These are phyloP conservation scores for Oncorhynchus keta DNA, from an alignment of 2,113 vertebrate genomes.

Conservation along the genomic window DNA sequence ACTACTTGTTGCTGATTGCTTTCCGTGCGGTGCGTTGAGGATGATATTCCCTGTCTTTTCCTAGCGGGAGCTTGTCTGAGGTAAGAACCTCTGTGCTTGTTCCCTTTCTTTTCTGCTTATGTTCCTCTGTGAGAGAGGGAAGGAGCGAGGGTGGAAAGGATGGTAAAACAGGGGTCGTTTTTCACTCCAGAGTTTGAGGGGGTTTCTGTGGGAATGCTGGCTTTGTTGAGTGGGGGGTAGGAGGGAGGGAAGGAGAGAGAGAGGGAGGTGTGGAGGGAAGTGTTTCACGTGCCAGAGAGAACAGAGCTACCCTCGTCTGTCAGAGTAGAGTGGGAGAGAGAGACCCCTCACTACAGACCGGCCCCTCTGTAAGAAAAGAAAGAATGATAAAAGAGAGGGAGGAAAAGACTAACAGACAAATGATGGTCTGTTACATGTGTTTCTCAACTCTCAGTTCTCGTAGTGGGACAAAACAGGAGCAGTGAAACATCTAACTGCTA, in stretches of 20 bases:
- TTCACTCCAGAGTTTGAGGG: background rate
- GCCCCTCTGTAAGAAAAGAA: background rate
- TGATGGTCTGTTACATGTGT: background rate
- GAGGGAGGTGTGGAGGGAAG: constrained; percentile 45
- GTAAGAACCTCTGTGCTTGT: constrained; percentile 46
- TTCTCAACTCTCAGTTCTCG: background rate
- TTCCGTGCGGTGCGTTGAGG: constrained; percentile 40
- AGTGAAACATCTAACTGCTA: background rate
- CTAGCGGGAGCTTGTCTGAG: constrained; percentile 61
- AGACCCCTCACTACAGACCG: background rate
- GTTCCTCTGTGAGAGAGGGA: background rate
- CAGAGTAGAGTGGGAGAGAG: constrained; percentile 19
- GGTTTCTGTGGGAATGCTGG: constrained; percentile 30
- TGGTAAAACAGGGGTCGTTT: background rate
- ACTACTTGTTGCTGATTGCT: constrained; percentile 76
- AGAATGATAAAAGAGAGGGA: background rate
- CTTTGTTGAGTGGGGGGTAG: constrained; percentile 41
- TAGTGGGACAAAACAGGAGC: background rate
- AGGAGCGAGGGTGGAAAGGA: background rate
- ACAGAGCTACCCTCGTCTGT: constrained; percentile 19
- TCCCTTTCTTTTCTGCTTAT: background rate
- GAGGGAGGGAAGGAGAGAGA: background rate
- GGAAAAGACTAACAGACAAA: background rate
- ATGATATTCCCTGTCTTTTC: constrained; percentile 64
- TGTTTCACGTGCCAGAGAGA: constrained; percentile 46